A percentile compares a stretch with the other conserved stretches of the same genome.
These are phyloP conservation scores for Arenaria interpres DNA, from an alignment of 2,113 vertebrate species.

Conservation along the genomic window DNA sequence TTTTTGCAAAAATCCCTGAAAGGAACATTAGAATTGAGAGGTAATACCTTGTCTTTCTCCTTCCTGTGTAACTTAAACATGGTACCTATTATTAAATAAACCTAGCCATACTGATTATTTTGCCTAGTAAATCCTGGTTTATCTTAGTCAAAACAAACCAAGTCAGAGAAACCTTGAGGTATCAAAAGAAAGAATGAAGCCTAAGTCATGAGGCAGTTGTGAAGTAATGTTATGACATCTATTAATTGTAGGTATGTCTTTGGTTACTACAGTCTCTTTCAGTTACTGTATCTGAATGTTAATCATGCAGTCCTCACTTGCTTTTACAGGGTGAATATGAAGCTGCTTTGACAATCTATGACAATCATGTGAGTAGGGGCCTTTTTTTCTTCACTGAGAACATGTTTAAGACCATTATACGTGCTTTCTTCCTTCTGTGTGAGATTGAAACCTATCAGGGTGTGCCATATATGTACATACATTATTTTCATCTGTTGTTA, in stretches of 20 bases:
- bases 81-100: neutral
- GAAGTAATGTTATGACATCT: neutral
- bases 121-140: neutral
- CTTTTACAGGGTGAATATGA: constrained; percentile 88
- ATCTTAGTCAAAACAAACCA: too few species aligned
- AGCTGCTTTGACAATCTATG: constrained; percentile 87
- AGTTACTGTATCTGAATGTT: neutral
- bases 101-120: neutral
- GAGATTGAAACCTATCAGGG: neutral
- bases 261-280: neutral
- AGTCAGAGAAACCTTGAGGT: too few species aligned
- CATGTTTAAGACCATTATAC: accelerated
- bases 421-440: neutral
- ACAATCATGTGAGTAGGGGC: constrained; percentile 82
- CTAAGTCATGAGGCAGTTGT: neutral
- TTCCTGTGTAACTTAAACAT: neutral
- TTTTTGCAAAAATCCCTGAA: neutral
- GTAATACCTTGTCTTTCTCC: neutral
- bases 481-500: neutral
- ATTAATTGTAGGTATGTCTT: neutral
- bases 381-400: neutral
- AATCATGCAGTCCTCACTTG: neutral
- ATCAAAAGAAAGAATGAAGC: too few species aligned
- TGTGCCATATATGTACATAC: neutral
- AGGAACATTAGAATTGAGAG: neutral